Conservation (phyloP, 2,888 invertebrate species). For the Phaonia tiefii region DNA sequence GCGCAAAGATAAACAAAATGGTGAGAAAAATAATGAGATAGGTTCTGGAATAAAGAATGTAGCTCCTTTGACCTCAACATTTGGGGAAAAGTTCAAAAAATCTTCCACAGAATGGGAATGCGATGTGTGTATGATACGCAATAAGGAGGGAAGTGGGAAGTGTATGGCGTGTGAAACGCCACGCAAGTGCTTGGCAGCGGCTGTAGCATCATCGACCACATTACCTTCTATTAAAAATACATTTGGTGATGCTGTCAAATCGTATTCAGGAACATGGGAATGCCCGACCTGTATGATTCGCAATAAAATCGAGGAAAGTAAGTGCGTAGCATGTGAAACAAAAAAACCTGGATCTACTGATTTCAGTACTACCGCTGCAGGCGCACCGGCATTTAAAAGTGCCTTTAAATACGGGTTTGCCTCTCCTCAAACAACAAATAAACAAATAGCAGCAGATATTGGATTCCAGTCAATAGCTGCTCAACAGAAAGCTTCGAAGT, state of each 20-base stretch:
- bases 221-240: constrained; percentile 65
- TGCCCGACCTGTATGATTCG: constrained; percentile 83
- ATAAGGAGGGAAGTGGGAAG: constrained; percentile 79
- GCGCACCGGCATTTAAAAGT: constrained; percentile 30
- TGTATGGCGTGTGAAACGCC: constrained; percentile 83
- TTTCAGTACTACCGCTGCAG: constrained; percentile 40
- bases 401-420: constrained; percentile 70
- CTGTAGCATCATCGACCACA: background rate
- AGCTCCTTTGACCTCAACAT: background rate
- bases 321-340: constrained; percentile 83
- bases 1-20: constrained; percentile 71
- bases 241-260: constrained; percentile 82
- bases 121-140: constrained; percentile 83
- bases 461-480: constrained; percentile 78
- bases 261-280: constrained; percentile 83
- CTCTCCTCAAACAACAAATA: constrained; percentile 40
- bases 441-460: constrained; percentile 70
- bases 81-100: constrained; percentile 81
- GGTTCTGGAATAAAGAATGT: constrained; percentile 5
- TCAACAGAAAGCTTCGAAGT: constrained; percentile 79
- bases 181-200: constrained; percentile 70
- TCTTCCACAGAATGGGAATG: constrained; percentile 85
- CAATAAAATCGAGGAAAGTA: constrained; percentile 80
- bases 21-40: constrained; percentile 47
- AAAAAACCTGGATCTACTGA: constrained; percentile 78